Base-by-base conservation (phyloP, 2,113 vertebrate species). In the Ctenodactylus gundi region DNA sequence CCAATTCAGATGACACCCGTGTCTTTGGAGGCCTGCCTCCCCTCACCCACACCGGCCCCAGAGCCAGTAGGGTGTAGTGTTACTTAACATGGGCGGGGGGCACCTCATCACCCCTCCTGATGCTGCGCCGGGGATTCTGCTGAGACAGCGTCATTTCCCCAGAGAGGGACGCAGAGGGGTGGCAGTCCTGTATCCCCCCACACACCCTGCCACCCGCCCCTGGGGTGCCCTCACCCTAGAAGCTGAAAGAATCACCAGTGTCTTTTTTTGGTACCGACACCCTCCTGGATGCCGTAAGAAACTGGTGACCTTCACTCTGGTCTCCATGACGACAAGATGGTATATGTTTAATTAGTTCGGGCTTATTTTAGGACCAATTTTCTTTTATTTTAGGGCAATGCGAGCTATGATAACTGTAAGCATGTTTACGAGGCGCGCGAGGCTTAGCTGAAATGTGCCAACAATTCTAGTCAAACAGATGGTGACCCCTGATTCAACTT, bases 401-500 rank as follows among this genome's bases (percentile, higher is more conserved):
- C 90, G 95, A 96, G 98, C 97, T 96, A 93, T 97, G 98, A 98
- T 97, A 95, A 98, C 97, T 95, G 97, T 96, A 97, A 98, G 98
- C 97, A 96, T 98, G 99, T 98, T 98, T 98, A 98, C 97, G 98
- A 99, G 97, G 98, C 98, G 95, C 97, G 97, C 97, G 97, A 98
- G 98, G 98, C 98, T 98, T 96, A 97, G 98, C 98, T 97, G 98
- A 98, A 98, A 98, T 98, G 98, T 98, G 98, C 98, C 98, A 98
- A 98, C 98, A 97, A 98, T 98, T 97, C 98, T 98, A 98, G 98
- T 98, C 96, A 97, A 98, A 98, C 99, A 99, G 99, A 99, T 99
- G 99, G 99, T 99, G 99, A 99, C 99, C 99, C 98, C 97, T 98
- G 97, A 97, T 98, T 99, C 99, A 99, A 99, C 99, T 97, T 98